These are phyloP conservation scores for Eurystomus glaucurus DNA, from an alignment of 2,797 vertebrate genomes.

Conservation along the genomic window DNA sequence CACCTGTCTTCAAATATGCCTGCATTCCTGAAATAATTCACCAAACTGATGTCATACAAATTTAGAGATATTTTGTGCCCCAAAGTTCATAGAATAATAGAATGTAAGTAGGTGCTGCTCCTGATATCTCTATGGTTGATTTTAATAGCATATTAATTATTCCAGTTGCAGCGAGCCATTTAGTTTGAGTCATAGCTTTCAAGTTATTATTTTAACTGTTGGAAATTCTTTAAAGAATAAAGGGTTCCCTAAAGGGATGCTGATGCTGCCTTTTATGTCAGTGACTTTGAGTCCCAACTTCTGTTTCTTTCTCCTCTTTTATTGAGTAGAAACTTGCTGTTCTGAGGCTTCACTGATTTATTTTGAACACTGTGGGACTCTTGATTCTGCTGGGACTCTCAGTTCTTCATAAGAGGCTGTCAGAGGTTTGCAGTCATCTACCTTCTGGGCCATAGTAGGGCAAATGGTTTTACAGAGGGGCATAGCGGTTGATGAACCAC, in stretches of 20 bases:
- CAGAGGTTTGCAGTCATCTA: background rate
- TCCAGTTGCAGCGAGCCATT: background rate
- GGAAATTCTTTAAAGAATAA: background rate
- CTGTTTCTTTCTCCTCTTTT: background rate
- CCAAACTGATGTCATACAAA: background rate
- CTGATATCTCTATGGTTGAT: background rate
- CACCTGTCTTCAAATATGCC: background rate
- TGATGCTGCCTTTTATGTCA: background rate
- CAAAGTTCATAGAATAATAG: background rate
- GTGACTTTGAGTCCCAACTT: background rate
- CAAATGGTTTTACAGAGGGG: background rate
- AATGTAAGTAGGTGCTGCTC: background rate
- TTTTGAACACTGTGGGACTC: background rate
- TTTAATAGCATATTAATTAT: background rate
- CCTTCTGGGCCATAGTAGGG: background rate
- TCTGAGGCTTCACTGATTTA: background rate
- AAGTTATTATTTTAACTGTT: background rate
- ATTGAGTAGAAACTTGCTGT: background rate
- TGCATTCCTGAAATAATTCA: background rate
- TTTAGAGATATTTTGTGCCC: background rate
- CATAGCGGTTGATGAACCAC: accelerated
- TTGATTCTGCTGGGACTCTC: background rate
- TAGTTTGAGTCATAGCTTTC: slow-evolving; percentile 27
- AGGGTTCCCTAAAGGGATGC: background rate
- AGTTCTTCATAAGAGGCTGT: background rate